Base-by-base conservation (phyloP, 1,140 invertebrate genomes). In the Saccostrea glomerata region DNA sequence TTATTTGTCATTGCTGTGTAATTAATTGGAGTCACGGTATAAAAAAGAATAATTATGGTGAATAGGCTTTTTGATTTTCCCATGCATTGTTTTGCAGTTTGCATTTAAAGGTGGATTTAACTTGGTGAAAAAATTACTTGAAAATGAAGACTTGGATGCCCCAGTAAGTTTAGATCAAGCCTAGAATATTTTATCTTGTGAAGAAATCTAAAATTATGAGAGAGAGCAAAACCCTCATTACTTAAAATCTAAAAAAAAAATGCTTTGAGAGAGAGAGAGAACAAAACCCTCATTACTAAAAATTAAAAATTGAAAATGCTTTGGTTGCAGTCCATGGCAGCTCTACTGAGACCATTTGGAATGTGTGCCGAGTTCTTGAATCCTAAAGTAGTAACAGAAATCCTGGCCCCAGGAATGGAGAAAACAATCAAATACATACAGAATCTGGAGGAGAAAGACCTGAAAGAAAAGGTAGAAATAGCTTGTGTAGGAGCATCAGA, bases 61-160 rank as follows among this genome's bases (percentile, higher is more conserved):
- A 47, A 47, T 47, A 47, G 9, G 47, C 47, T 47, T 47, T 47
- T 6, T 47, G 6, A 47, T 47, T 47, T 47, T 47, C 47, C 6
- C 47, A 47, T 47, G 47, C 47, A 13, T 77, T 77, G 15, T 30
- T 30, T 77, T 94, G 86, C 90, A 95, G 94, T 96, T 96, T 95
- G 95, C 95, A 0, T 91, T 94, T 56, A 94, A 94, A 89, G 93
- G 94, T 82, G 96, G 96, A n/a, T 95, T 96, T 92, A 92, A 94
- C 66, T 88, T 92, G 54, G 91, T 96, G 9, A 92, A 93, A 36
- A 92, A 93, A 55, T 91, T 92, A 66, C 93, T 96, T 89, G 91
- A 94, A n/a, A 88, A 91, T 84, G 93, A 94, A 25, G 92, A 94
- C 47, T 89, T 94, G 60, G 94, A 95, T 93, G 93, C 93, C 20